Percentiles rank a stretch among this genome's conserved stretches.
These are phyloP conservation scores for Nebria ingens DNA, from an alignment of 1,140 invertebrate species.

Conservation along the genomic window DNA sequence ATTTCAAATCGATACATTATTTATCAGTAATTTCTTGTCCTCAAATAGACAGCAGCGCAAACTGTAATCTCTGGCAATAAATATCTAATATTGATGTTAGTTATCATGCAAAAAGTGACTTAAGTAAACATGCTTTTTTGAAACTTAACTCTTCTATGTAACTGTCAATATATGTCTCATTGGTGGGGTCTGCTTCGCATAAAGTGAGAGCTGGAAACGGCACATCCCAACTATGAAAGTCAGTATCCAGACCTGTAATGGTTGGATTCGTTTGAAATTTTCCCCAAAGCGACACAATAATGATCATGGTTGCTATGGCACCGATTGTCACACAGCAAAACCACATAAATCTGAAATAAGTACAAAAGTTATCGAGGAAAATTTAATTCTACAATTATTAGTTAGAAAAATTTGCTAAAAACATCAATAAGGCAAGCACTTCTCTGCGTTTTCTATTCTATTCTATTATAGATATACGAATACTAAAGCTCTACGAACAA, in stretches of 20 bases:
- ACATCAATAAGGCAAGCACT: background rate
- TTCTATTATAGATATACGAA: no score
- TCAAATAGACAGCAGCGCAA: no score
- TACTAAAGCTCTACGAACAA: no score
- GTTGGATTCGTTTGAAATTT: conserved; percentile 72
- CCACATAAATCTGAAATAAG: conserved; percentile 62
- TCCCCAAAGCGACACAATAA: conserved; percentile 61
- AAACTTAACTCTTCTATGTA: background rate
- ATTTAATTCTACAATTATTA: conserved; percentile 7
- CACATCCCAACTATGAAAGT: conserved; percentile 42
- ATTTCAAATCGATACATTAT: no score
- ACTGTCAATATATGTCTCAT: background rate
- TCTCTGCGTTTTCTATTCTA: background rate
- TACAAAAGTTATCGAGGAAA: background rate
- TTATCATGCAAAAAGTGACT: no score
- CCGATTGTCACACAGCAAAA: conserved; percentile 56
- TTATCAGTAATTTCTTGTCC: no score
- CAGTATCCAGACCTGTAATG: conserved; percentile 62
- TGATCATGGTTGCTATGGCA: conserved; percentile 51
- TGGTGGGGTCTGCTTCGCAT: background rate
- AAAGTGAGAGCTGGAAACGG: background rate
- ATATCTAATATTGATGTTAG: no score
- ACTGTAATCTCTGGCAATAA: no score
- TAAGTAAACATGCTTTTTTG: no score
- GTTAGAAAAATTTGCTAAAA: background rate